A percentile compares a stretch with the other conserved stretches of the same genome.
Evolutionary conservation across 2,113 vertebrate genomes (phyloP).

Genomic region (Alligator sinensis): DNA sequence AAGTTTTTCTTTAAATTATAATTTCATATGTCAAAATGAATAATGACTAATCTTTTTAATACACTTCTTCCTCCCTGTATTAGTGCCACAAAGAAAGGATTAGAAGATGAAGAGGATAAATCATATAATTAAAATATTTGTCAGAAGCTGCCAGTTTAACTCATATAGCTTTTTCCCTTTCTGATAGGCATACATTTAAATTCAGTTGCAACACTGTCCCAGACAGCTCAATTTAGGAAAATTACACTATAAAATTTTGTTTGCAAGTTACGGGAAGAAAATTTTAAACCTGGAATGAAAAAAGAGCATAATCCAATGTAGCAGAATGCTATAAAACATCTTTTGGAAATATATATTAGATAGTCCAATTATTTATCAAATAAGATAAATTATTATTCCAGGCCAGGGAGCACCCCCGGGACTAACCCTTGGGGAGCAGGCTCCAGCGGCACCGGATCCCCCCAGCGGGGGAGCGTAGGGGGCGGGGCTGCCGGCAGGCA

Average conservation of each 20-base stretch:
- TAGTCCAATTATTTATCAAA: not conserved
- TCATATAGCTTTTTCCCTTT: conserved; percentile 49
- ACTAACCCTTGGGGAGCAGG: no score
- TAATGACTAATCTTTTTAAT: conserved; percentile 64
- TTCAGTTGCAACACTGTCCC: not conserved
- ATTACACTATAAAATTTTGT: not conserved
- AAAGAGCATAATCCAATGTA: no score
- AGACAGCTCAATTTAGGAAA: not conserved
- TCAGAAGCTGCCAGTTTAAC: conserved; percentile 70
- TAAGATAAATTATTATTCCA: not conserved
- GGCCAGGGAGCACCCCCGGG: no score
- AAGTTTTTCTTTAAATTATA: conserved; percentile 74
- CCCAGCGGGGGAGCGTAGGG: no score
- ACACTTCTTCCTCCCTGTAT: conserved; percentile 66
- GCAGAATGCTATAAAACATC: not conserved
- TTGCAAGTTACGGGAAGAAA: not conserved
- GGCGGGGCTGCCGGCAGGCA: no score
- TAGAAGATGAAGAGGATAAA: conserved; percentile 73
- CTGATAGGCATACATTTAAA: not conserved
- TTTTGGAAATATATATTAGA: not conserved
- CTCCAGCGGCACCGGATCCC: no score
- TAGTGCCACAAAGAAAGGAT: conserved; percentile 71
- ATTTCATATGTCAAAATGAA: conserved; percentile 66
- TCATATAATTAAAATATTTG: conserved; percentile 75
- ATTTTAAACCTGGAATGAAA: not conserved